These are phyloP conservation scores for Mesoclemmys tuberculata DNA, from an alignment of 2,113 vertebrate species.

Conservation along the genomic window DNA sequence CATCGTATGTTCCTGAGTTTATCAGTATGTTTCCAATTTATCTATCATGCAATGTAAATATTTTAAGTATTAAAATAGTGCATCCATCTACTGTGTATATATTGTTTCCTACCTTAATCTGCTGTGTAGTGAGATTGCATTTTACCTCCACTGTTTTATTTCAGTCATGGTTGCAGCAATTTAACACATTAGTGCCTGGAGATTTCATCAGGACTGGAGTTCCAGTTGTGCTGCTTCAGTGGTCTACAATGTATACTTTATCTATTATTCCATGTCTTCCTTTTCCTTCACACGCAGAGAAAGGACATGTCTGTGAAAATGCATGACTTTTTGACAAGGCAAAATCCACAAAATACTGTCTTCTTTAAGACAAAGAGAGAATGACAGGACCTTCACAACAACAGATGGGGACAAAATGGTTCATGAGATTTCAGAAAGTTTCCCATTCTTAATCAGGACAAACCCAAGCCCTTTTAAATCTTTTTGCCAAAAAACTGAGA, in stretches of 20 bases:
- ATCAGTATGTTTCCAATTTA: neutral
- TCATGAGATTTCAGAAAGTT: neutral
- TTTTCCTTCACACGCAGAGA: neutral
- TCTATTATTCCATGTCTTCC: neutral
- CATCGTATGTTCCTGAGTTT: neutral
- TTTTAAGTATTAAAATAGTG: neutral
- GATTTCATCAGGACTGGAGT: neutral
- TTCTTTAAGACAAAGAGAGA: neutral
- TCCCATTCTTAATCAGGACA: neutral
- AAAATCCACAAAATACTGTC: neutral
- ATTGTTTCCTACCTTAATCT: neutral
- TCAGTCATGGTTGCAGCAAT: neutral
- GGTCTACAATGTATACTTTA: neutral
- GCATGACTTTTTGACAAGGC: neutral
- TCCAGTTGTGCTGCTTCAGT: neutral
- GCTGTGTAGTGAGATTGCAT: neutral
- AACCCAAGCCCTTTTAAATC: neutral
- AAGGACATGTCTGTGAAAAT: neutral
- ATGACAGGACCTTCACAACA: neutral
- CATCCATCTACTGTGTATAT: neutral
- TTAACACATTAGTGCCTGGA: neutral
- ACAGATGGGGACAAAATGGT: neutral
- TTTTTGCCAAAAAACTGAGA: neutral
- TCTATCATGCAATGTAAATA: neutral
- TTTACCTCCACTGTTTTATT: neutral